Percentiles rank a stretch among this genome's conserved stretches.
phyloP scores from a whole-genome alignment of 2,797 vertebrate species.

The Smutsia temminckii region DNA sequence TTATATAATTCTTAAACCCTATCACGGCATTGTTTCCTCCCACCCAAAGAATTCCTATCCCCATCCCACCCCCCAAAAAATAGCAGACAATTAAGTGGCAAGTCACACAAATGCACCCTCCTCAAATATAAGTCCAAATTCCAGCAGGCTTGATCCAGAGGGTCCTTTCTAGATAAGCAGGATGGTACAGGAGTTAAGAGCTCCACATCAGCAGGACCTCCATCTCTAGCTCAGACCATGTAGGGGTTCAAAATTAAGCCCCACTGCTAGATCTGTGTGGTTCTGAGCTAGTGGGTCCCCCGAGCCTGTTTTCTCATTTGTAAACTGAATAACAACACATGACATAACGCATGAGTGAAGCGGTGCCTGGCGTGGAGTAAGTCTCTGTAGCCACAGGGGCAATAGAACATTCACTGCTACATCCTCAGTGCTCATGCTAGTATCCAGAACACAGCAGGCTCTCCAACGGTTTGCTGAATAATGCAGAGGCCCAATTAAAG shows the following conservation, averaged over 20 bases:
- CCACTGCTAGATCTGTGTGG: not conserved
- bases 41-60: conserved; percentile 10
- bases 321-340: not conserved
- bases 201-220: not conserved
- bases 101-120: not conserved
- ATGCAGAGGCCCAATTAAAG: not conserved
- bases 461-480: not conserved
- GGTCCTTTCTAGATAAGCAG: not conserved
- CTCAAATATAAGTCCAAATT: conserved; percentile 9
- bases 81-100: not conserved
- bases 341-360: not conserved
- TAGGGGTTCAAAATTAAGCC: not conserved
- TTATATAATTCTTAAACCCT: not conserved
- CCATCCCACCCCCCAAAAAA: not conserved
- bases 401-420: not conserved
- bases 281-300: not conserved
- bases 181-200: not conserved
- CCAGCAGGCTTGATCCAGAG: not conserved
- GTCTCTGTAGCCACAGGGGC: not conserved
- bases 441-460: not conserved
- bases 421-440: not conserved
- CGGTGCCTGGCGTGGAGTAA: not conserved
- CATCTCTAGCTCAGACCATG: not conserved
- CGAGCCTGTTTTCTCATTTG: conserved; percentile 7
- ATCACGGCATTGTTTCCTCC: conserved; percentile 9